Evolutionary conservation across 2,888 invertebrate genomes (phyloP).

Genomic region (Eulithis prunata): DNA sequence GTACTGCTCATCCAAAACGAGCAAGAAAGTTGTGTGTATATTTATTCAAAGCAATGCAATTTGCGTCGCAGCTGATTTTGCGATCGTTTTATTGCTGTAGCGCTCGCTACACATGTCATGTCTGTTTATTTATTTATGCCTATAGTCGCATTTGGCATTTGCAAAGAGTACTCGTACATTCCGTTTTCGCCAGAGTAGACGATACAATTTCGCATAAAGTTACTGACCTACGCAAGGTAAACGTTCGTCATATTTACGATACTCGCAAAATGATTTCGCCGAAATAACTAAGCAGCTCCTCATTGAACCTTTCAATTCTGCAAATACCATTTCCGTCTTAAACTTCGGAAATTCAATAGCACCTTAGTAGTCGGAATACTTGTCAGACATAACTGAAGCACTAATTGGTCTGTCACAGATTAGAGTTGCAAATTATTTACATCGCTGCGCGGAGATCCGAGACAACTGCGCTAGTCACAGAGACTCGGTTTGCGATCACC

Average conservation of each 20-base stretch:
- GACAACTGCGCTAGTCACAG: constrained; percentile 67
- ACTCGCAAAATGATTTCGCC: constrained; percentile 42
- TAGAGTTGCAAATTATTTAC: constrained; percentile 61
- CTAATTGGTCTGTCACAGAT: constrained; percentile 41
- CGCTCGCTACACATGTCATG: constrained; percentile 38
- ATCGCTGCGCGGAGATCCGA: constrained; percentile 64
- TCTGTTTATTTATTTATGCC: constrained; percentile 41
- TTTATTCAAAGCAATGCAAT: constrained; percentile 36
- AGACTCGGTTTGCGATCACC: constrained; percentile 70
- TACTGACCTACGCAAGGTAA: constrained; percentile 50
- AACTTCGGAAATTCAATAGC: constrained; percentile 25
- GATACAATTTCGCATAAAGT: constrained; percentile 35
- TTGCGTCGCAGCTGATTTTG: constrained; percentile 43
- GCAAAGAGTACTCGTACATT: constrained; percentile 29
- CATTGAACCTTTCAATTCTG: constrained; percentile 5
- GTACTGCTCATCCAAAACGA: constrained; percentile 22
- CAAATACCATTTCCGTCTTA: constrained; percentile 10
- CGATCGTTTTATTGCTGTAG: constrained; percentile 41
- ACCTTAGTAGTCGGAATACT: constrained; percentile 35
- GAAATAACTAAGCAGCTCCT: constrained; percentile 37
- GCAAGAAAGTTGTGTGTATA: constrained; percentile 33
- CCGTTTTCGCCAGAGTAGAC: constrained; percentile 25
- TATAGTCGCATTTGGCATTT: constrained; percentile 40
- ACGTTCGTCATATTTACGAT: constrained; percentile 44
- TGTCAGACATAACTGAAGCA: constrained; percentile 35